Percentiles rank a stretch among this genome's conserved stretches.
phyloP scores from a whole-genome alignment of 2,797 vertebrate species.

The Merluccius polli region DNA sequence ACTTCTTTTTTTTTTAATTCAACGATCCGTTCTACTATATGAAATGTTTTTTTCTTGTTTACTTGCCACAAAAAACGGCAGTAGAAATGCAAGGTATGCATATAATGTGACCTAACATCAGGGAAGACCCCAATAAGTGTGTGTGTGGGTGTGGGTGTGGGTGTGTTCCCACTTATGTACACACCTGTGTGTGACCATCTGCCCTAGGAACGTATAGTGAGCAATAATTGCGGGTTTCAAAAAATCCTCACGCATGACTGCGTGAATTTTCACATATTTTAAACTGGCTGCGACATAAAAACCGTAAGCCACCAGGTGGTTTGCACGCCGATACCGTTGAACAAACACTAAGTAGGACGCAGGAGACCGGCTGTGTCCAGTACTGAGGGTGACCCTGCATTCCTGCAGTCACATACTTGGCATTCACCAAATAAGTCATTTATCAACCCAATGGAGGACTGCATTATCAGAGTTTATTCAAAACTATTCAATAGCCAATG shows the following conservation, averaged over 20 bases:
- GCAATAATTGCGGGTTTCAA: conserved; percentile 38
- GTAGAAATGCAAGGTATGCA: neutral
- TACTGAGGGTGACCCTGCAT: conserved; percentile 31
- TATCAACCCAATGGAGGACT: conserved; percentile 13
- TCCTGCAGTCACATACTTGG: conserved; percentile 24
- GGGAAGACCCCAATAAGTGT: neutral
- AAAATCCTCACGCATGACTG: conserved; percentile 23
- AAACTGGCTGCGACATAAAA: conserved; percentile 7
- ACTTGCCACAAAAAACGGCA: neutral
- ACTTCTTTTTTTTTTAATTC: neutral
- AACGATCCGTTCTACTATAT: neutral
- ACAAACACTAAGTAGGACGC: conserved; percentile 7
- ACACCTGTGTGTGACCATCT: conserved; percentile 50
- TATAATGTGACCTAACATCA: neutral
- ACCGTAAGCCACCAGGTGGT: conserved; percentile 47
- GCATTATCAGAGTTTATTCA: conserved; percentile 9
- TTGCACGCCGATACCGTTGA: neutral
- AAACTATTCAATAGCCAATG: conserved; percentile 5
- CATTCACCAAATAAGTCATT: conserved; percentile 4
- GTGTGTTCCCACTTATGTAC: neutral
- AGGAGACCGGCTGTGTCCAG: conserved; percentile 11
- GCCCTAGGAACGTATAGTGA: conserved; percentile 17
- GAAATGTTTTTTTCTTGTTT: neutral
- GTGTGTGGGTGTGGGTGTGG: neutral
- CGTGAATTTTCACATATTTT: conserved; percentile 29